Evolutionary conservation across 2,888 invertebrate genomes (phyloP).

Genomic region (Aphodius granarius): DNA sequence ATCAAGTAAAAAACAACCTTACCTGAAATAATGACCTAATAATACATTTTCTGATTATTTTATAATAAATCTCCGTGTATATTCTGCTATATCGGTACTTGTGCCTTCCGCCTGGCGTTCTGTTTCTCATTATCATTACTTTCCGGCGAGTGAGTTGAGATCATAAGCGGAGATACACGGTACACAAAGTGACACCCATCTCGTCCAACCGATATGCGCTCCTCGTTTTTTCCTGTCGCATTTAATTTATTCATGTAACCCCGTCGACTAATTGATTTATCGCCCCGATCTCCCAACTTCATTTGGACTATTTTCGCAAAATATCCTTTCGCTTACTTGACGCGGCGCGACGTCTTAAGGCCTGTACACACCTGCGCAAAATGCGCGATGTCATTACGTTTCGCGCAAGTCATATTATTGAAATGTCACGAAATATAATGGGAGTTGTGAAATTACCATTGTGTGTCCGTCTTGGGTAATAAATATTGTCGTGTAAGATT

Average conservation of each 20-base stretch:
- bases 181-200: not conserved
- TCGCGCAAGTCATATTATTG: not conserved
- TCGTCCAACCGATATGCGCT: not conserved
- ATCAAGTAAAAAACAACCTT: no score
- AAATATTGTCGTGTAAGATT: not conserved
- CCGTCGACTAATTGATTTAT: not conserved
- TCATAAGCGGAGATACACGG: not conserved
- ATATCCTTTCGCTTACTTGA: not conserved
- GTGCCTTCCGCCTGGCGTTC: not conserved
- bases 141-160: not conserved
- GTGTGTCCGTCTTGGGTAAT: not conserved
- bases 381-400: not conserved
- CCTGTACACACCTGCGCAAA: not conserved
- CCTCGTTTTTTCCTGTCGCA: not conserved
- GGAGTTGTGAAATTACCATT: not conserved
- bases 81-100: not conserved
- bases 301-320: not conserved
- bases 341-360: not conserved
- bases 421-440: no score
- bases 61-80: not conserved
- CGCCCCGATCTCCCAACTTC: not conserved
- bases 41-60: not conserved
- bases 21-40: not conserved
- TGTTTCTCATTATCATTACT: not conserved
- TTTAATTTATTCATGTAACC: not conserved